Evolutionary conservation across 2,113 vertebrate species (phyloP).

Genomic region (Axis porcinus): DNA sequence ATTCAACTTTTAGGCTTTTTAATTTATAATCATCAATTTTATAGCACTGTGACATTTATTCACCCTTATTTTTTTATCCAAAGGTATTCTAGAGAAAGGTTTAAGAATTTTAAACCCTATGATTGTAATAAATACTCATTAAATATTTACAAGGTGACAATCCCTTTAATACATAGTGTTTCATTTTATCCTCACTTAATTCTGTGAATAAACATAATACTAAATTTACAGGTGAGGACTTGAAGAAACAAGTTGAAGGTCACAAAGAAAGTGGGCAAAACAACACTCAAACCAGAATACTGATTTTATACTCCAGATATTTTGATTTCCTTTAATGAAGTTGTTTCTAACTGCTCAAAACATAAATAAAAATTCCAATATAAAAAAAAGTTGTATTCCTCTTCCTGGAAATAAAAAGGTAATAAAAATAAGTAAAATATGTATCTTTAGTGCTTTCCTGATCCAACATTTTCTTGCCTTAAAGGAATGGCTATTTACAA

Average conservation of each 20-base stretch:
- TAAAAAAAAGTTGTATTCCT: background rate
- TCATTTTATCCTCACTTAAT: background rate
- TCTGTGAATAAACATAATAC: background rate
- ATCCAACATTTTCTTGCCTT: background rate
- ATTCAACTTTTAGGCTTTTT: background rate
- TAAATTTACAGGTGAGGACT: background rate
- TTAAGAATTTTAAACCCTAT: background rate
- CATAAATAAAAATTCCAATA: background rate
- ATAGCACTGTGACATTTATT: background rate
- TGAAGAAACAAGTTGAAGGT: background rate
- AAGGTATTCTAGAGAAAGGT: background rate
- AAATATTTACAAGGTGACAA: background rate
- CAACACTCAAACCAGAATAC: background rate
- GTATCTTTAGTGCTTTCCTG: background rate
- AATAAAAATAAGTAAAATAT: background rate
- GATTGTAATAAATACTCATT: background rate
- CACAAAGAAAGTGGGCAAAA: background rate
- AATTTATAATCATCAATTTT: background rate
- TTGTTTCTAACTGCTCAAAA: constrained; percentile 4
- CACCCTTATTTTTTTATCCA: background rate
- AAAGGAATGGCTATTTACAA: background rate
- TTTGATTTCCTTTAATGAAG: background rate
- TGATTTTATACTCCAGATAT: background rate
- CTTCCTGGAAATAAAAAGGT: background rate
- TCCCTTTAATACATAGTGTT: background rate